phyloP scores from a whole-genome alignment of 2,888 invertebrate species.

The Loripinus fragilis region DNA sequence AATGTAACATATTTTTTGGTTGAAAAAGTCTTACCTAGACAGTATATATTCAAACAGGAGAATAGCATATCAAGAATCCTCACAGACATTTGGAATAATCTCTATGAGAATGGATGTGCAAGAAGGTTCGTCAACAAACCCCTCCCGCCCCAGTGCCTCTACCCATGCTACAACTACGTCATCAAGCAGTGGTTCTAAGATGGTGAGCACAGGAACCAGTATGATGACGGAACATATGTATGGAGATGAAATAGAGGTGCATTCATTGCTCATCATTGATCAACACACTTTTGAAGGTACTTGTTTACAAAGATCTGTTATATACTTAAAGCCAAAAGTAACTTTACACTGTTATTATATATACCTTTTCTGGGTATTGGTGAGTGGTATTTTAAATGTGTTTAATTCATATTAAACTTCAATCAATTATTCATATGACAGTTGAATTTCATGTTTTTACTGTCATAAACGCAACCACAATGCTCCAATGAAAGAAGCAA shows the following conservation, averaged over 20 bases:
- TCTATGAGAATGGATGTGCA: slow-evolving; percentile 93
- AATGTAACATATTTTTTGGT: no score
- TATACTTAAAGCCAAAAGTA: no score
- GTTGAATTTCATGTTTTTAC: no score
- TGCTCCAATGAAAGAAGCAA: no score
- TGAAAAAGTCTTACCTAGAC: no score
- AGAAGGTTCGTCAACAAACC: slow-evolving; percentile 89
- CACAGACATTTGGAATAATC: slow-evolving; percentile 95
- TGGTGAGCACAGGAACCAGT: slow-evolving; percentile 83
- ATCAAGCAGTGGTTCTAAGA: slow-evolving; percentile 83
- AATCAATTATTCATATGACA: no score
- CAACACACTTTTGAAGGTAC: slow-evolving; percentile 96
- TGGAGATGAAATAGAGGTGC: slow-evolving; percentile 94
- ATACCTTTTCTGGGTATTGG: no score
- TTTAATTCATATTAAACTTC: no score
- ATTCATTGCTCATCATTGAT: slow-evolving; percentile 93
- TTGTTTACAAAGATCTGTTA: background rate
- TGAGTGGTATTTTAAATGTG: no score
- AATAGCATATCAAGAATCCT: slow-evolving; percentile 94
- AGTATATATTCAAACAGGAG: slow-evolving; percentile 86
- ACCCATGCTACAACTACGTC: slow-evolving; percentile 89
- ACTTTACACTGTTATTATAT: no score
- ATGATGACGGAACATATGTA: slow-evolving; percentile 84
- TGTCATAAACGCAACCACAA: no score
- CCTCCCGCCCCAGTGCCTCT: slow-evolving; percentile 90